Percentiles rank a stretch among this genome's conserved stretches.
These are phyloP conservation scores for Notoglanidium macrostoma DNA, from an alignment of 2,797 vertebrate genomes.

Conservation along the genomic window DNA sequence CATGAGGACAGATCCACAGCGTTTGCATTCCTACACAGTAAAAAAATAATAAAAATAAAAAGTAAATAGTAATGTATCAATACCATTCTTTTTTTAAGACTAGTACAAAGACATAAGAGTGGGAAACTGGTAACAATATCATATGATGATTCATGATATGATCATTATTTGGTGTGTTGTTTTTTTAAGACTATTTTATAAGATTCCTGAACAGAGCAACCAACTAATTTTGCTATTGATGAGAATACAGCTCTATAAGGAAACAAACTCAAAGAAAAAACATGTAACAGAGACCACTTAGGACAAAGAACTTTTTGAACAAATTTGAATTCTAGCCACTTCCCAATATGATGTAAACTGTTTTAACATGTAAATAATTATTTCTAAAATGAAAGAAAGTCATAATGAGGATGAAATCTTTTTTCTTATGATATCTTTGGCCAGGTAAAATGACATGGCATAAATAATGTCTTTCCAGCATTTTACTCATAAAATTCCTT, in stretches of 20 bases:
- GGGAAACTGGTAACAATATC: background rate
- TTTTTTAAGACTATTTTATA: background rate
- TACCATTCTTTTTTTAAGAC: background rate
- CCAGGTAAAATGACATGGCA: too few relatives aligned
- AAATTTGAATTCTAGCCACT: background rate
- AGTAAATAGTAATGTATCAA: background rate
- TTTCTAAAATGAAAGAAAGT: too few relatives aligned
- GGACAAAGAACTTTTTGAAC: background rate
- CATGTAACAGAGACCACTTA: background rate
- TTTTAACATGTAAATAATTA: too few relatives aligned
- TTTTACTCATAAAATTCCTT: too few relatives aligned
- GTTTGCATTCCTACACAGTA: slow-evolving; percentile 58
- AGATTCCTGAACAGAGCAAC: background rate
- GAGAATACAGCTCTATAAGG: background rate
- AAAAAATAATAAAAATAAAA: too few relatives aligned
- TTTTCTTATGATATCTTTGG: background rate
- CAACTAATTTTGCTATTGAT: background rate
- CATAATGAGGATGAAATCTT: background rate
- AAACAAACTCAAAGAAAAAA: background rate
- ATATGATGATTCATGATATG: background rate
- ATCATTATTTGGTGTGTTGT: background rate
- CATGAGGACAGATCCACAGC: slow-evolving; percentile 62
- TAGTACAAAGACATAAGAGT: background rate
- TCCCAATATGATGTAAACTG: too few relatives aligned
- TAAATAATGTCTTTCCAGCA: too few relatives aligned